Base-by-base conservation (phyloP, 2,888 invertebrate species). In the Orthosia incerta region DNA sequence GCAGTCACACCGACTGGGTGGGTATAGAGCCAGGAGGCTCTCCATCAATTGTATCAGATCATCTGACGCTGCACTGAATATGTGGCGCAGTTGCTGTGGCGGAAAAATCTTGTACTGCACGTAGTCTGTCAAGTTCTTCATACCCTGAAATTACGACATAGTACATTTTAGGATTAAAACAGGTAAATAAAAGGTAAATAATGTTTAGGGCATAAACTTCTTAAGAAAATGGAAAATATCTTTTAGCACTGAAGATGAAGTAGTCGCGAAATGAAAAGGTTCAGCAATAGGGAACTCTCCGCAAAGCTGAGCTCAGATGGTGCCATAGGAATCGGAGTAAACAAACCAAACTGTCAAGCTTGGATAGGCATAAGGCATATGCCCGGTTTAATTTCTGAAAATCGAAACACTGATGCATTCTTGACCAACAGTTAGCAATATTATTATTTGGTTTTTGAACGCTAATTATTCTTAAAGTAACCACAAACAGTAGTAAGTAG, bases 51-150 rank as follows among this genome's bases (percentile, higher is more conserved):
- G 97, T 46, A 99, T 94, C 53, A 99, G 96, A 96, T 99, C 99
- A 92, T 99, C 98, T 0, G 98, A 97, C 3, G 99, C 99, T 2
- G 99, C 99, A 60, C 99, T 99, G 93, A 99, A 99, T 89, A 99
- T 99, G 88, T 98, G 98, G 78, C 98, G 97, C 63, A 99, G 93
- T 5, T 98, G 98, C 56, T 98, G 98, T 0, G 98, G 97, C 0
- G 98, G 97, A 86, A 98, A 98, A 13, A 97, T 97, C 91, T 99
- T 99, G 93, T 99, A 99, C 91, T 98, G 98, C 82, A 99, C 98
- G 93, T 98, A 99, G 94, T 99, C 99, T 18, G 99, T 98, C 62
- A 99, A 93, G 70, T 96, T 97, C 71, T 97, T 97, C 92, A 98
- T 96, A 53, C 98, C 98, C 97, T 97, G 90, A 2, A 88, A 55